These are phyloP conservation scores for Peribatodes rhomboidaria DNA, from an alignment of 2,888 invertebrate genomes.

Conservation along the genomic window DNA sequence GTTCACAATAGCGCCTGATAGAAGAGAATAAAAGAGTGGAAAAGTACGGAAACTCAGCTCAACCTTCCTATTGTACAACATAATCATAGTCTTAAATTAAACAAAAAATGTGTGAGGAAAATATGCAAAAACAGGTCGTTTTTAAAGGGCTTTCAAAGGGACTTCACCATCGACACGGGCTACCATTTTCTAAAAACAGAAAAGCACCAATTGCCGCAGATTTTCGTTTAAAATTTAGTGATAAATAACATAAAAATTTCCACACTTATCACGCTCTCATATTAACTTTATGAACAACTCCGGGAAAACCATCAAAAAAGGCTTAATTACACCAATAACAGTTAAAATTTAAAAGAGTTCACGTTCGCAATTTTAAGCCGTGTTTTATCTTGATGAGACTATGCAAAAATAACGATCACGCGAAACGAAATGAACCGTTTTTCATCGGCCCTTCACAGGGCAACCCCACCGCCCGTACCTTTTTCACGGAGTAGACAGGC, in stretches of 20 bases:
- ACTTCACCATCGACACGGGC: too few species aligned
- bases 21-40: too few species aligned
- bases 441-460: constrained; percentile 24
- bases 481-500: neutral
- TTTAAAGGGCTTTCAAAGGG: neutral
- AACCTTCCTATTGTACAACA: too few species aligned
- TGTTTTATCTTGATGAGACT: constrained; percentile 30
- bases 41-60: too few species aligned
- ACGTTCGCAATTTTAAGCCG: constrained; percentile 20
- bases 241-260: neutral
- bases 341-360: constrained; percentile 14
- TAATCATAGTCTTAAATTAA: too few species aligned
- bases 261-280: neutral
- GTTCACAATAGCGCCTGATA: too few species aligned
- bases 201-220: too few species aligned
- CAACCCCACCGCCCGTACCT: constrained; percentile 4
- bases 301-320: constrained; percentile 7
- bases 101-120: neutral
- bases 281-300: constrained; percentile 4
- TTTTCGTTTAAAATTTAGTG: too few species aligned
- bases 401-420: constrained; percentile 39
- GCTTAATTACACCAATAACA: constrained; percentile 10
- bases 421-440: constrained; percentile 24
- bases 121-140: neutral
- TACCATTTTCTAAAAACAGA: too few species aligned